Base-by-base conservation (phyloP, 2,888 invertebrate species). In the Eupithecia exiguata region DNA sequence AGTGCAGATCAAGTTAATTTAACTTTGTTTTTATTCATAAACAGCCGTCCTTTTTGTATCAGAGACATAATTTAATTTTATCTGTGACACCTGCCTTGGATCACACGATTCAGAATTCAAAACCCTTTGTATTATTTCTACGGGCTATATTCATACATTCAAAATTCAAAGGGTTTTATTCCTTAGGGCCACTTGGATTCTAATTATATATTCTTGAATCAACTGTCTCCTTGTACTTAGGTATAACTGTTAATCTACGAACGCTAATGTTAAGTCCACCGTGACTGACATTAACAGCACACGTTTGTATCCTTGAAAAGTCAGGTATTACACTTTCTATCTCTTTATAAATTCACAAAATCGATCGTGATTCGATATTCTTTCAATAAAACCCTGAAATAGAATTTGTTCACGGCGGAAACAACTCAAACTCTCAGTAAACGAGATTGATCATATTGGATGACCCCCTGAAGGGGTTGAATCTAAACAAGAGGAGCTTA, bases 21-120 rank as follows among this genome's bases (percentile, higher is more conserved):
- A 81, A 82, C 78, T 81, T 83, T 81, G 80, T 79, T 82, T 79
- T 77, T 79, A 79, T 84, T 84, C 80, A 82, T 83, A 86, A 85
- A 84, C 83, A 83, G 77, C 74, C 73, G 77, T 78, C 80, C 81
- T 79, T 84, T 84, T 84, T 83, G 83, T 84, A 83, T 77, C 79
- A 75, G 82, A 80, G 79, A 83, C 81, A 81, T 84, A 76, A 79
- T 82, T 83, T 83, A 83, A 84, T 86, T 84, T 81, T 78, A 76
- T 71, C 74, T 68, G 77, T 77, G 79, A 72, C 86, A 86, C 84
- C 85, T 86, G 86, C 75, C 79, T 70, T 78, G 69, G 75, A 80
- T 83, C 82, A 80, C 82, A 82, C 81, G 81, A 72, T 66, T 72
- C 68, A 77, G 71, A 74, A 70, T 69, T 69, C 71, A 67, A 73